phyloP scores from a whole-genome alignment of 2,113 vertebrate species.

The Rutilus rutilus region DNA sequence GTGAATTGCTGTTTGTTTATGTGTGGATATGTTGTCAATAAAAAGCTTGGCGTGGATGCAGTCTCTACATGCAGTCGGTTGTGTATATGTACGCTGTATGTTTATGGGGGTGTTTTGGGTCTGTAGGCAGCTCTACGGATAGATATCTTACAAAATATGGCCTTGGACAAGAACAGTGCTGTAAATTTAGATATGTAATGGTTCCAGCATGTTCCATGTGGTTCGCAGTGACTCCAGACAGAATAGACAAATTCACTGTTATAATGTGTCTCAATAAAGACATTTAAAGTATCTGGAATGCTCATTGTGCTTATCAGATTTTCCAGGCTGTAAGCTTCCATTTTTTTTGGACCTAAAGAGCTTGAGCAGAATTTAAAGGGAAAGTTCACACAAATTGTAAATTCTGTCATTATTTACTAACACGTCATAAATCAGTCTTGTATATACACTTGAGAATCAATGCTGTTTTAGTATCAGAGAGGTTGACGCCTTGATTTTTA shows the following conservation, averaged over 20 bases:
- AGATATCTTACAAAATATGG: constrained; percentile 49
- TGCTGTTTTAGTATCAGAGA: neutral
- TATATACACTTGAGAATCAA: neutral
- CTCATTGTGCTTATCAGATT: constrained; percentile 59
- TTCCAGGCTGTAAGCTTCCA: constrained; percentile 48
- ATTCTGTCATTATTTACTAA: neutral
- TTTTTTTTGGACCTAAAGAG: constrained; percentile 29
- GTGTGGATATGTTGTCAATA: constrained; percentile 8
- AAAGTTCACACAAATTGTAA: neutral
- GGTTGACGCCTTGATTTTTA: neutral
- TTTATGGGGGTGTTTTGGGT: neutral
- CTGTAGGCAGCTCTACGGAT: constrained; percentile 37
- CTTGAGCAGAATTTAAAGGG: neutral
- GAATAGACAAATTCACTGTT: constrained; percentile 42
- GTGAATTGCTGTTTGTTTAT: constrained; percentile 38
- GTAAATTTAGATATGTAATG: constrained; percentile 58
- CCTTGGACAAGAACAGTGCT: constrained; percentile 45
- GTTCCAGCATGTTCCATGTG: constrained; percentile 56
- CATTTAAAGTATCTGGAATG: constrained; percentile 54
- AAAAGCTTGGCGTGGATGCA: constrained; percentile 1
- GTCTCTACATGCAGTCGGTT: neutral
- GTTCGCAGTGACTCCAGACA: constrained; percentile 52
- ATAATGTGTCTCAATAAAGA: constrained; percentile 53
- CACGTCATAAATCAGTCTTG: neutral
- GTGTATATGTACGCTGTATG: neutral